Base-by-base conservation (phyloP, 2,113 vertebrate genomes). In the Megaleporinus macrocephalus region DNA sequence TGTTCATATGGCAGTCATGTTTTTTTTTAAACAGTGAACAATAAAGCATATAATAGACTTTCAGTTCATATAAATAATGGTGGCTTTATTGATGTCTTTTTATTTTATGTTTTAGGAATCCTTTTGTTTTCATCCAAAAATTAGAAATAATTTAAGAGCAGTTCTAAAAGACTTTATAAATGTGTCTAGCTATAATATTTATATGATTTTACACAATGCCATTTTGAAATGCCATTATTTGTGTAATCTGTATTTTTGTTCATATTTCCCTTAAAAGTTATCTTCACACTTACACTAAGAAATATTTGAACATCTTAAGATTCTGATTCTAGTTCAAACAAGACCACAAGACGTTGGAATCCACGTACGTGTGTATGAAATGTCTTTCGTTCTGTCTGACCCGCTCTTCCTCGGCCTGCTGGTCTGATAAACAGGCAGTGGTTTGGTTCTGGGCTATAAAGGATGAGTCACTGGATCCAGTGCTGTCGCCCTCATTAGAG, bases 391-490 rank as follows among this genome's bases (percentile, higher is more conserved):
- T 79, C 10, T 22, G 24, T 47, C 51, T 26, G n/a, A 7, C 44
- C 72, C 30, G 2, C 44, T 72, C 79, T 24, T 73, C 26, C 69
- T 71, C 30, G 26, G 20, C 16, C 20, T 75, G 36, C 29, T 73
- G 26, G 22, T 82, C 9, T 84, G 85, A 83, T 86, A 88, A 83
- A 83, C 74, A 82, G 79, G 29, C 70, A 69, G 74, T 30, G 44
- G 77, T 86, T 85, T 69, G 76, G 29, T 83, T 78, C 84, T 83
- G 79, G 24, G 73, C 29, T 70, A 33, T 79, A 51, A n/a, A 71
- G 79, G 57, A 88, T 88, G 85, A 89, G 79, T 88, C 84, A 89
- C 81, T 74, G 5, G 75, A 76, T 83, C 70, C 80, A 76, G 41
- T 70, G 53, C 66, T 78, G 84, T 78, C 61, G 33, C 65, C 36